These are phyloP conservation scores for Rhynchomys soricoides DNA, from an alignment of 2,113 vertebrate species.

Conservation along the genomic window DNA sequence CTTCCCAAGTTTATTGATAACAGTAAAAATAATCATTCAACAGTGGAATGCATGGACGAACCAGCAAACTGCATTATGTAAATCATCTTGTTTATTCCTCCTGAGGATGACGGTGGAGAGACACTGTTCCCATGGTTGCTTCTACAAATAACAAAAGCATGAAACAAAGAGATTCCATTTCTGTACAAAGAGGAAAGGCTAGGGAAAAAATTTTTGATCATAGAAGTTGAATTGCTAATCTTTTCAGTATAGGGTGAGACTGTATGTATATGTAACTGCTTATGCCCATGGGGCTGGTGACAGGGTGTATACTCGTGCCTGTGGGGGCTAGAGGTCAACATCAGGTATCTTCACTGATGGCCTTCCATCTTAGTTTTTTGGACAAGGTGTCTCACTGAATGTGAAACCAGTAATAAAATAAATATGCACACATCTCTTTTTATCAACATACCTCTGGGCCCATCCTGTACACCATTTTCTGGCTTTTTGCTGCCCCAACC, in stretches of 20 bases:
- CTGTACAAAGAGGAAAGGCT: neutral
- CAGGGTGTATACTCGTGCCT: neutral
- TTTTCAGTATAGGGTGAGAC: no score
- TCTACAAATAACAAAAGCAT: neutral
- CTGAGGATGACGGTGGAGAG: neutral
- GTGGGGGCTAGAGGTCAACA: neutral
- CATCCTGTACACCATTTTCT: neutral
- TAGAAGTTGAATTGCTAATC: neutral
- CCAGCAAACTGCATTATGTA: neutral
- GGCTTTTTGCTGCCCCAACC: neutral
- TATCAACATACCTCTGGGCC: neutral
- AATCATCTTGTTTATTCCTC: neutral
- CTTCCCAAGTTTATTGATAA: slow-evolving; percentile 28
- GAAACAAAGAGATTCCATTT: neutral
- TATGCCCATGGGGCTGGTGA: neutral
- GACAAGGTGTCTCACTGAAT: neutral
- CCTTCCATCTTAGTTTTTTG: neutral
- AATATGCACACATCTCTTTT: neutral
- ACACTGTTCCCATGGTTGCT: neutral
- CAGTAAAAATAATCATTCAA: neutral
- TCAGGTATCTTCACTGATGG: neutral
- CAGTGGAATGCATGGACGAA: neutral
- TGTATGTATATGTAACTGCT: neutral
- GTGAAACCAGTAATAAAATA: neutral
- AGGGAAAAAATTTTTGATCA: neutral